These are phyloP conservation scores for Monoplex corrugatus DNA, from an alignment of 2,888 invertebrate genomes.

Conservation along the genomic window DNA sequence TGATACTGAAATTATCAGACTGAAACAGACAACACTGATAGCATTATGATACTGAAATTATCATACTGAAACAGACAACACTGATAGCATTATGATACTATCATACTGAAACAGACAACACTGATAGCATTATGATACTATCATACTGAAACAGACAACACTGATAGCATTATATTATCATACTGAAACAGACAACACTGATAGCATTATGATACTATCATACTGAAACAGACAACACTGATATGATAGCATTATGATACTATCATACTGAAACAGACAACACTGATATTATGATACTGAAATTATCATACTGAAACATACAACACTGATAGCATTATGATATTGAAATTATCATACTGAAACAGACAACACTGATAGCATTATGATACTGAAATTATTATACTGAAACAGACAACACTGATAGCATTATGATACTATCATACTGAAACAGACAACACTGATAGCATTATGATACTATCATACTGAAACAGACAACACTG, in stretches of 20 bases:
- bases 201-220: too few relatives aligned
- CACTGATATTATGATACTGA: too few relatives aligned
- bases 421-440: too few relatives aligned
- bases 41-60: too few relatives aligned
- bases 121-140: too few relatives aligned
- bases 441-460: conserved; percentile 60
- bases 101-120: conserved; percentile 60
- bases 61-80: conserved; percentile 60
- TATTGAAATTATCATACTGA: conserved; percentile 66
- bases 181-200: conserved; percentile 60
- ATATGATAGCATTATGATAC: too few relatives aligned
- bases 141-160: conserved; percentile 60
- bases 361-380: neutral
- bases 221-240: conserved; percentile 60
- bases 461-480: too few relatives aligned
- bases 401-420: conserved; percentile 60
- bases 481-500: conserved; percentile 60
- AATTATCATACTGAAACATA: conserved; percentile 62
- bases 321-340: too few relatives aligned
- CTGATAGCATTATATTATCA: too few relatives aligned
- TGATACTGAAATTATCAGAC: too few relatives aligned
- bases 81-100: too few relatives aligned
- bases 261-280: conserved; percentile 60
- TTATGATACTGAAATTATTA: too few relatives aligned
- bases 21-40: conserved; percentile 53